Evolutionary conservation across 1,140 invertebrate genomes (phyloP).

Genomic region (Lasaia peninsularis): DNA sequence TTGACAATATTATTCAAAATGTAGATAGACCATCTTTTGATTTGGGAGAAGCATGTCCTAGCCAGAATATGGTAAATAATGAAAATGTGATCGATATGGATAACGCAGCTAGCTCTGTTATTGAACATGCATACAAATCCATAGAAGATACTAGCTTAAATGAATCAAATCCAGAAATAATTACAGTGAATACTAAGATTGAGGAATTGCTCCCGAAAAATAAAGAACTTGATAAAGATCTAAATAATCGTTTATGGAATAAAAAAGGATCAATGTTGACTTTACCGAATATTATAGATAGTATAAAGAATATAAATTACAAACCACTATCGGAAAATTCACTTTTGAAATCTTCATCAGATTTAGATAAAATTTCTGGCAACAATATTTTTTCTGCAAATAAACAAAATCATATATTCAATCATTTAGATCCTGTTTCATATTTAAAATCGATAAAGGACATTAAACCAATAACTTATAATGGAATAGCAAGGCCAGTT

Average conservation of each 20-base stretch:
- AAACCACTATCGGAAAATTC: not conserved
- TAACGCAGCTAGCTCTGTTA: slow-evolving; percentile 41
- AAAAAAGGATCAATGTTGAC: not conserved
- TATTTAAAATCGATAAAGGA: slow-evolving; percentile 2
- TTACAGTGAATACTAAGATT: not conserved
- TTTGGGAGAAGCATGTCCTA: slow-evolving; percentile 7
- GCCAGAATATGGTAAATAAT: slow-evolving; percentile 20
- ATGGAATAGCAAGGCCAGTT: slow-evolving; percentile 16
- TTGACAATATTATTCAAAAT: slow-evolving; percentile 17
- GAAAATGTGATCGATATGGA: slow-evolving; percentile 39
- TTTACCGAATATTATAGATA: slow-evolving; percentile 5
- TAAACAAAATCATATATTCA: not conserved
- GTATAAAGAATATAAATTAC: slow-evolving; percentile 13
- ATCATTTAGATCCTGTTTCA: slow-evolving; percentile 2
- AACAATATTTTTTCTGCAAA: not conserved
- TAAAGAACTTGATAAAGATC: not conserved
- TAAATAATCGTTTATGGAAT: not conserved
- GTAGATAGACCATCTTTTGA: not conserved
- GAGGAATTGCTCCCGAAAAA: not conserved
- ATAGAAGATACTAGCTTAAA: slow-evolving; percentile 20
- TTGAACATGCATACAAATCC: slow-evolving; percentile 29
- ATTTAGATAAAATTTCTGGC: not conserved
- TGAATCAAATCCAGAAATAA: slow-evolving; percentile 8
- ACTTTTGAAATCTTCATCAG: slow-evolving; percentile 2
- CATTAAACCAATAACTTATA: not conserved